phyloP scores from a whole-genome alignment of 1,140 invertebrate genomes.

The Dinoponera quadriceps region DNA sequence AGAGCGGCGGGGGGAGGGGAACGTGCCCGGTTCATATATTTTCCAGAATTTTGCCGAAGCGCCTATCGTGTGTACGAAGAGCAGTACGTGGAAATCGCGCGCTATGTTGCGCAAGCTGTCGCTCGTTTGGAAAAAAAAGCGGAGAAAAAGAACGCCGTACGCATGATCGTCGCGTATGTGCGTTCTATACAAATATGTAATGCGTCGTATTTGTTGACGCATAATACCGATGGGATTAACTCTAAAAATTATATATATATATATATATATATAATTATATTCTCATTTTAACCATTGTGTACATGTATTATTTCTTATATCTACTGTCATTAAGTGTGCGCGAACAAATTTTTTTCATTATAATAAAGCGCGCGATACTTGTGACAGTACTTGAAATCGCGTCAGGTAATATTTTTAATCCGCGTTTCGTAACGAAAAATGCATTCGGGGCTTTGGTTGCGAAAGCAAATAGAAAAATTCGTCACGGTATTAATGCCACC shows the following conservation, averaged over 20 bases:
- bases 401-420: not conserved
- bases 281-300: not conserved
- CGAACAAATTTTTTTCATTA: too few relatives aligned
- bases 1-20: conserved; percentile 19
- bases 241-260: conserved; percentile 26
- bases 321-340: too few relatives aligned
- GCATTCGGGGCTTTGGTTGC: not conserved
- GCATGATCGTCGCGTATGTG: conserved; percentile 38
- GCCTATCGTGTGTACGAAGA: conserved; percentile 49
- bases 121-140: conserved; percentile 47
- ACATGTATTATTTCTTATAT: not conserved
- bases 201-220: conserved; percentile 5
- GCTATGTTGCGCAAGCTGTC: conserved; percentile 58
- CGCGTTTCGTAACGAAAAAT: not conserved
- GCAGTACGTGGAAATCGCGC: conserved; percentile 54
- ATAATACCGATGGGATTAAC: conserved; percentile 16
- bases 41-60: conserved; percentile 48
- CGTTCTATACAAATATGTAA: conserved; percentile 44
- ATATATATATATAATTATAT: not conserved
- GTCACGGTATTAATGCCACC: not conserved
- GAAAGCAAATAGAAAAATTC: not conserved
- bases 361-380: too few relatives aligned
- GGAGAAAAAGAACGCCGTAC: conserved; percentile 50
- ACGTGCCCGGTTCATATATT: conserved; percentile 64
- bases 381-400: not conserved